Evolutionary conservation across 2,797 vertebrate species (phyloP).

Genomic region (Bucorvus abyssinicus): DNA sequence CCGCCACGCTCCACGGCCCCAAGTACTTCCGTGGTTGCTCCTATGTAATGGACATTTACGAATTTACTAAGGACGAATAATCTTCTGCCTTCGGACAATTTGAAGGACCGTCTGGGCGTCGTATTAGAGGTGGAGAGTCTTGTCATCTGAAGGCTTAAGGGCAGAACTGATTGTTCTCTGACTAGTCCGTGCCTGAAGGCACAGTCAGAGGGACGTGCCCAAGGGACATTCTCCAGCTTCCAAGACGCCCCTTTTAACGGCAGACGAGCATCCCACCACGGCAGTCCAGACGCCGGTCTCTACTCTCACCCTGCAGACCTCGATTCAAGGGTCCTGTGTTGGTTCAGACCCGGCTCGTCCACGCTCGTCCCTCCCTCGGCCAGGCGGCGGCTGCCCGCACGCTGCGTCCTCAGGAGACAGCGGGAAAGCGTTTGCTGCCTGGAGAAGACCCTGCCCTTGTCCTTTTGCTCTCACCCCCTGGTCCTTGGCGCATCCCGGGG

Average conservation of each 20-base stretch:
- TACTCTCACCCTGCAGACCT: neutral
- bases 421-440: neutral
- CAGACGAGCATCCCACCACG: neutral
- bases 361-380: too few relatives aligned
- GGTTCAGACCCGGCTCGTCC: neutral
- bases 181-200: neutral
- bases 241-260: neutral
- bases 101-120: neutral
- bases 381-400: neutral
- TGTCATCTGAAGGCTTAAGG: neutral
- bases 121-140: neutral
- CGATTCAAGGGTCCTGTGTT: neutral
- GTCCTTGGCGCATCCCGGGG: neutral
- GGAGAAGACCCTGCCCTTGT: neutral
- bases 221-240: neutral
- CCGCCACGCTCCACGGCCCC: neutral
- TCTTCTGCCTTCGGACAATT: neutral
- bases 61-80: neutral
- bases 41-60: neutral
- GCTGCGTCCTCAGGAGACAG: neutral
- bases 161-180: neutral
- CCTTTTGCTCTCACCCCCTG: neutral
- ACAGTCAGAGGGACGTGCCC: neutral
- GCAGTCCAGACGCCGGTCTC: neutral
- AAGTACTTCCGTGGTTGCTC: neutral